A percentile compares a stretch with the other conserved stretches of the same genome.
These are phyloP conservation scores for Melipona quadrifasciata DNA, from an alignment of 1,140 invertebrate species.

Conservation along the genomic window DNA sequence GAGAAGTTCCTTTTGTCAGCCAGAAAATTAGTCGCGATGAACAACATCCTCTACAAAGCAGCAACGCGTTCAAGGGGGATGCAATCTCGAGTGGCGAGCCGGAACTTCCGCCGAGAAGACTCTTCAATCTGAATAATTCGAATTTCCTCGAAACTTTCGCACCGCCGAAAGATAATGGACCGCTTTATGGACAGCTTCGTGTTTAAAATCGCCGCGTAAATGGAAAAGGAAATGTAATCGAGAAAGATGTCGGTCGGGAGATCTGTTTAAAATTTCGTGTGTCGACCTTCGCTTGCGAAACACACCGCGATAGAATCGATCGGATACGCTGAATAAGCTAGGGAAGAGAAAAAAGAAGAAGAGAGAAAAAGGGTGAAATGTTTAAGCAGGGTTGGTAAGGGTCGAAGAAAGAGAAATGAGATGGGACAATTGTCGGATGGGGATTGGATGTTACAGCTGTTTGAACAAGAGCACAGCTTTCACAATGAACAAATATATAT, in stretches of 20 bases:
- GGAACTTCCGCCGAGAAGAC: not conserved
- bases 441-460: not conserved
- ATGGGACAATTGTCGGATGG: not conserved
- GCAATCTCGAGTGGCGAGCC: not conserved
- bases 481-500: not conserved
- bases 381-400: not conserved
- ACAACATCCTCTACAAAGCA: not conserved
- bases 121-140: slow-evolving; percentile 7
- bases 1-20: not conserved
- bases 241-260: not conserved
- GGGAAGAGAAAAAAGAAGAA: not conserved
- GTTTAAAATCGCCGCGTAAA: no score
- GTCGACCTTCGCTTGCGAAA: not conserved
- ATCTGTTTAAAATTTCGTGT: not conserved
- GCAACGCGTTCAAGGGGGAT: not conserved
- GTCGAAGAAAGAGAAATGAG: not conserved
- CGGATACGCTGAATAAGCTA: not conserved
- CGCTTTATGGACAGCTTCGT: not conserved
- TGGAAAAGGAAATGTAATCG: no score
- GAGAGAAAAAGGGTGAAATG: not conserved
- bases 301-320: slow-evolving; percentile 1
- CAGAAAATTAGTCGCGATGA: no score
- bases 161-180: not conserved
- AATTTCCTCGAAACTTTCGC: slow-evolving; percentile 8
- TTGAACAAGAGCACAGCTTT: not conserved